phyloP scores from a whole-genome alignment of 1,140 invertebrate species.

The Antheraea mylitta region DNA sequence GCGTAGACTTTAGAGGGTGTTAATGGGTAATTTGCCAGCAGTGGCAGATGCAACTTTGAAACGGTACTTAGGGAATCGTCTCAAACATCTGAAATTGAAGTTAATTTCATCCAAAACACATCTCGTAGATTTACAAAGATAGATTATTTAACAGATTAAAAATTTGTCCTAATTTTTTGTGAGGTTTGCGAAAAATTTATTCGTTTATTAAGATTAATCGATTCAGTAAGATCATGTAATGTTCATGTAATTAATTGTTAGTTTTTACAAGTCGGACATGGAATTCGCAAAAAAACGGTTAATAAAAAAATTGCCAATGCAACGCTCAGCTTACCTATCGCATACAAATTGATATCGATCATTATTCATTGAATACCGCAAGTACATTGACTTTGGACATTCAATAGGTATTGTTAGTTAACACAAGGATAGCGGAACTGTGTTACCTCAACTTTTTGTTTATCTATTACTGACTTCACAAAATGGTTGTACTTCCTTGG shows the following conservation, averaged over 20 bases:
- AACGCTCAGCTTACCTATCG: conserved; percentile 10
- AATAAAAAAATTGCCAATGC: conserved; percentile 25
- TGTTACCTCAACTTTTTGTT: neutral
- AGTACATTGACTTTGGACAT: conserved; percentile 18
- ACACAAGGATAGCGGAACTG: neutral
- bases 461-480: neutral
- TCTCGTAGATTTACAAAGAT: too few relatives aligned
- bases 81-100: too few relatives aligned
- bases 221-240: neutral
- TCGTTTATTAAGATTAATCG: neutral
- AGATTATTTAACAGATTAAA: too few relatives aligned
- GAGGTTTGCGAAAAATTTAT: neutral
- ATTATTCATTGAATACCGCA: conserved; percentile 21
- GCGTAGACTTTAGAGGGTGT: too few relatives aligned
- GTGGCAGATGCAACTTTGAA: too few relatives aligned
- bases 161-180: too few relatives aligned
- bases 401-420: neutral
- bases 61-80: too few relatives aligned
- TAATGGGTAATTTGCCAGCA: too few relatives aligned
- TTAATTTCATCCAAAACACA: too few relatives aligned
- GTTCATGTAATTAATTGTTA: neutral
- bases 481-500: too few relatives aligned
- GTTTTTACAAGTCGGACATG: neutral
- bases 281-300: neutral
- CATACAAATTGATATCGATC: conserved; percentile 19